Base-by-base conservation (phyloP, 2,113 vertebrate species). In the Otocyon megalotis region DNA sequence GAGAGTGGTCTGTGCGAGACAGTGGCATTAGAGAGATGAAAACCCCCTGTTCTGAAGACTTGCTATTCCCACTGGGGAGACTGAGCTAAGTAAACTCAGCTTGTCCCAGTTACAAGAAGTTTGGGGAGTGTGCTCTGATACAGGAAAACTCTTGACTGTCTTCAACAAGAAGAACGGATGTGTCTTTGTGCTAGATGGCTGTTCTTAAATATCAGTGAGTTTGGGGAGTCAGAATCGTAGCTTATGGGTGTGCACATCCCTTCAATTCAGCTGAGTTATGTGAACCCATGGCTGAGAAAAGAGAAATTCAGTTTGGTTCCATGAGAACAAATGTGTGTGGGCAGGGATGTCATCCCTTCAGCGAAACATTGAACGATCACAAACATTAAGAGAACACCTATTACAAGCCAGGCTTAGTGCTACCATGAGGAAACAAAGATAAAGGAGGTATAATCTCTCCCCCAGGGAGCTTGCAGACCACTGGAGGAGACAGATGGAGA, bases 311-410 rank as follows among this genome's bases (percentile, higher is more conserved):
- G 0, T 93, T 96, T 96, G 48, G 84, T 95, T 85, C 82, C 84
- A 62, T 43, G 84, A 94, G 96, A 89, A 97, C 90, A 97, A 97
- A 95, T 93, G 94, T 81, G 69, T 94, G 92, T 72, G 50, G 74
- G 88, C 71, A 97, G 90, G 83, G 30, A 71, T 77, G 24, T 85
- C 69, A 92, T 80, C 84, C 92, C 84, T 92, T 96, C 54, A 93
- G 96, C 95, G 63, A 95, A 94, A 92, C 69, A 30, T 32, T 20
- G 54, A 76, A 65, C 35, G 92, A 85, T 26, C 32, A 28, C 65
- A 79, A 10, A 81, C 80, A 72, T 94, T 84, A 90, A 94, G 76
- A 4, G 53, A 74, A 37, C 63, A 81, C 76, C 48, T 60, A 17
- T 96, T 92, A 95, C 12, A 26, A 96, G 90, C 56, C 80, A 95